Conservation (phyloP, 2,113 vertebrate species). For the Narcine bancroftii region DNA sequence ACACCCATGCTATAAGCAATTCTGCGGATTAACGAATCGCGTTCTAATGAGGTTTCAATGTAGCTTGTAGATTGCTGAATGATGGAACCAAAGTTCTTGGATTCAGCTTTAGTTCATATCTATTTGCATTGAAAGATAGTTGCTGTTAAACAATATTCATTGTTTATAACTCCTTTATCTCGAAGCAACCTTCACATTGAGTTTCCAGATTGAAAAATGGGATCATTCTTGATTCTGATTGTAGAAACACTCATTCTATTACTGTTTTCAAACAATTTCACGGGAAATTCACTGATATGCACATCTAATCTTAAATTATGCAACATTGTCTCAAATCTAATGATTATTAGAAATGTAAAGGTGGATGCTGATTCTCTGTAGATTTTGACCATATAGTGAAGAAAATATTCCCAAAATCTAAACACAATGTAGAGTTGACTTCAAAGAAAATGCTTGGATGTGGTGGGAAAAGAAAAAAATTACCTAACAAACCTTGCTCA, state of each 20-base stretch:
- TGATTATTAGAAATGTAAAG: background rate
- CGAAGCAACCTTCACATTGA: background rate
- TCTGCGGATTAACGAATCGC: too few species aligned
- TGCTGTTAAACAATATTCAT: background rate
- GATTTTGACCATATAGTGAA: background rate
- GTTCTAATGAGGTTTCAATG: too few species aligned
- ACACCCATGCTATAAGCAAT: too few species aligned
- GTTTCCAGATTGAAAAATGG: background rate
- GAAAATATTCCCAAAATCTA: background rate
- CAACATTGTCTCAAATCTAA: background rate
- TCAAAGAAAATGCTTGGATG: background rate
- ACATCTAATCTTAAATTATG: background rate
- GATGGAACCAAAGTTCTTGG: background rate
- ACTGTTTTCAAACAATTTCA: background rate
- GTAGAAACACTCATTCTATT: background rate
- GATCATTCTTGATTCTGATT: background rate
- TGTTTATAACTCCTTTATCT: background rate
- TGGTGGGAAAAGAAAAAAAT: background rate
- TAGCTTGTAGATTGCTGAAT: background rate
- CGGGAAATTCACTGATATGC: background rate
- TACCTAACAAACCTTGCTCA: background rate
- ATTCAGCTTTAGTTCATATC: background rate
- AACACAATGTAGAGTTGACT: background rate
- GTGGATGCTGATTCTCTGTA: background rate
- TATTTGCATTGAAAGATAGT: background rate